phyloP scores from a whole-genome alignment of 2,113 vertebrate species.

The Hypocryptadius cinnamomeus region DNA sequence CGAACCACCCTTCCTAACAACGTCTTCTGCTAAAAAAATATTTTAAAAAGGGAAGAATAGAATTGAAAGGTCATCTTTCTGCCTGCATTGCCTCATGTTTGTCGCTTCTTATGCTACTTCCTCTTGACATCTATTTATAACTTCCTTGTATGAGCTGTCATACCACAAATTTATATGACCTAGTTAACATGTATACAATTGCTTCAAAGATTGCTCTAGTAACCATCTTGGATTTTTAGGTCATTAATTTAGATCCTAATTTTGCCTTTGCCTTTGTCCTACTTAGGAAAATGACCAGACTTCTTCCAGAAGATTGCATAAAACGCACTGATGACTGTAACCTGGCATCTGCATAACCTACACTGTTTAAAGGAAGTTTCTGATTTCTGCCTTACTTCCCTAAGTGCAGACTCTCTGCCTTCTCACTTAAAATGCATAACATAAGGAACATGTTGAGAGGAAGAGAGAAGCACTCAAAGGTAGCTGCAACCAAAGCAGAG shows the following conservation, averaged over 20 bases:
- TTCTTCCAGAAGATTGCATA: background rate
- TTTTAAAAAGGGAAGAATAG: background rate
- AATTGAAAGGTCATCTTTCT: background rate
- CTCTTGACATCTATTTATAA: conserved; percentile 39
- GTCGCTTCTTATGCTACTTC: background rate
- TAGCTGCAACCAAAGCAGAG: background rate
- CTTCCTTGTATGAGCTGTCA: conserved; percentile 31
- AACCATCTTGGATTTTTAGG: conserved; percentile 17
- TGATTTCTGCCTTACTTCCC: background rate
- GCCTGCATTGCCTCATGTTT: background rate
- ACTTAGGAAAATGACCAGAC: background rate
- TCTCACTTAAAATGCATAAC: background rate
- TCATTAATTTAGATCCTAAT: conserved; percentile 1
- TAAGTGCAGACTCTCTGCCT: background rate
- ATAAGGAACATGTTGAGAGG: background rate
- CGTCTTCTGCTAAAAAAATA: background rate
- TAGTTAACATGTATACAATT: background rate
- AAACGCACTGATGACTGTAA: background rate
- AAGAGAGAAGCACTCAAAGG: background rate
- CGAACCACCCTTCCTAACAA: background rate
- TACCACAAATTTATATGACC: conserved; percentile 33
- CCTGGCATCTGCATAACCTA: background rate
- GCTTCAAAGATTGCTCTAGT: conserved; percentile 2
- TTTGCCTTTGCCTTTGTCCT: conserved; percentile 18
- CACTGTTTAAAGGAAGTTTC: background rate